Percentiles rank a stretch among this genome's conserved stretches.
These are phyloP conservation scores for Cossypha niveicapilla DNA, from an alignment of 2,797 vertebrate species.

Conservation along the genomic window DNA sequence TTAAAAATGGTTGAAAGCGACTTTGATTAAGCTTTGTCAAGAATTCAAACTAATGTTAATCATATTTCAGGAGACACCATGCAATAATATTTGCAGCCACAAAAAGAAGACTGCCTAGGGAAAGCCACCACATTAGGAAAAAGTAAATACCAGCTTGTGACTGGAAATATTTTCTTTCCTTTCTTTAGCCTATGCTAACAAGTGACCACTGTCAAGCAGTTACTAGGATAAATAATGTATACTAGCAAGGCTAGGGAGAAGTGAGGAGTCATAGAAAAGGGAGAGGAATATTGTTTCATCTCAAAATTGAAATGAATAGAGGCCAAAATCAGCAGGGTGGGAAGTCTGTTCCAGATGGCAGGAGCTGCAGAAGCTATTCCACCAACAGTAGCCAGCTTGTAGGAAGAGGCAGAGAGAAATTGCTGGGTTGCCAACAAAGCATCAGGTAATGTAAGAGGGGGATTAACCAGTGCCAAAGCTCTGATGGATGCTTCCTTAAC, in stretches of 20 bases:
- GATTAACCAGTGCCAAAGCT: neutral
- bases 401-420: conserved; percentile 26
- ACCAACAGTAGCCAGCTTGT: conserved; percentile 51
- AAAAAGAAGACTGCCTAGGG: neutral
- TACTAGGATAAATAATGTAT: conserved; percentile 37
- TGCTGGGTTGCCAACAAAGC: neutral
- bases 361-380: conserved; percentile 38
- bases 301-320: conserved; percentile 24
- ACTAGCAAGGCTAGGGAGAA: conserved; percentile 15
- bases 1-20: conserved; percentile 52
- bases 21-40: conserved; percentile 60
- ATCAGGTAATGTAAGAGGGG: conserved; percentile 23
- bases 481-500: neutral
- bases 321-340: conserved; percentile 59
- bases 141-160: neutral
- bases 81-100: conserved; percentile 18
- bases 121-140: neutral
- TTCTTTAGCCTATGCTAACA: neutral
- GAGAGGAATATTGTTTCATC: conserved; percentile 48
- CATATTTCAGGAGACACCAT: conserved; percentile 26
- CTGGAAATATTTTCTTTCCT: conserved; percentile 16
- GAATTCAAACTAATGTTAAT: conserved; percentile 58
- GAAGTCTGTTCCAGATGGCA: conserved; percentile 59
- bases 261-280: conserved; percentile 8
- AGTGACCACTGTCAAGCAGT: conserved; percentile 38